These are phyloP conservation scores for Oreonectes daqikongensis DNA, from an alignment of 2,797 vertebrate species.

Conservation along the genomic window DNA sequence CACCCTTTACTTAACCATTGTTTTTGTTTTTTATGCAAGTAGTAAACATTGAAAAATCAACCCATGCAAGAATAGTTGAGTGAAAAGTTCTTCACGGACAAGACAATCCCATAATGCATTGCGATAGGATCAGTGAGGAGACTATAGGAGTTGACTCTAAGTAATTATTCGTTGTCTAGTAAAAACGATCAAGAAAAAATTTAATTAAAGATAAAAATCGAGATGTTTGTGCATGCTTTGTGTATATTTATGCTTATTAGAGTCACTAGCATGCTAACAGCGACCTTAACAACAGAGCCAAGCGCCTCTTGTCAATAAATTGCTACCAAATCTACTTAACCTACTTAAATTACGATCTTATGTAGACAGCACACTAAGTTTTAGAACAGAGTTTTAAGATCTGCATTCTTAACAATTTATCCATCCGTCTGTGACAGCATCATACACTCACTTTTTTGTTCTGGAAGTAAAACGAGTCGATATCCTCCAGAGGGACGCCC, in stretches of 20 bases:
- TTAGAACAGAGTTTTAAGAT: background rate
- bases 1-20: conserved; percentile 24
- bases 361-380: background rate
- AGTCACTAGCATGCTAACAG: too few relatives aligned
- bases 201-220: too few relatives aligned
- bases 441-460: conserved; percentile 85
- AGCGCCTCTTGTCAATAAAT: too few relatives aligned
- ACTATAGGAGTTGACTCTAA: too few relatives aligned
- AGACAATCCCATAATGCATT: background rate
- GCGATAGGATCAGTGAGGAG: too few relatives aligned
- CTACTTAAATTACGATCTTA: background rate
- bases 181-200: too few relatives aligned
- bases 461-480: conserved; percentile 92
- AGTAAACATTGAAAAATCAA: background rate
- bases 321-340: too few relatives aligned
- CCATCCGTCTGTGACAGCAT: too few relatives aligned
- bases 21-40: background rate
- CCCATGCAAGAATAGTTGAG: background rate
- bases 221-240: too few relatives aligned
- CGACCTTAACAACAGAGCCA: too few relatives aligned
- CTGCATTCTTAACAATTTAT: background rate
- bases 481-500: conserved; percentile 93
- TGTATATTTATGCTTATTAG: too few relatives aligned
- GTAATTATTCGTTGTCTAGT: too few relatives aligned
- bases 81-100: background rate